A percentile compares a stretch with the other conserved stretches of the same genome.
Conservation (phyloP, 2,797 vertebrate species). For the Anableps anableps region DNA sequence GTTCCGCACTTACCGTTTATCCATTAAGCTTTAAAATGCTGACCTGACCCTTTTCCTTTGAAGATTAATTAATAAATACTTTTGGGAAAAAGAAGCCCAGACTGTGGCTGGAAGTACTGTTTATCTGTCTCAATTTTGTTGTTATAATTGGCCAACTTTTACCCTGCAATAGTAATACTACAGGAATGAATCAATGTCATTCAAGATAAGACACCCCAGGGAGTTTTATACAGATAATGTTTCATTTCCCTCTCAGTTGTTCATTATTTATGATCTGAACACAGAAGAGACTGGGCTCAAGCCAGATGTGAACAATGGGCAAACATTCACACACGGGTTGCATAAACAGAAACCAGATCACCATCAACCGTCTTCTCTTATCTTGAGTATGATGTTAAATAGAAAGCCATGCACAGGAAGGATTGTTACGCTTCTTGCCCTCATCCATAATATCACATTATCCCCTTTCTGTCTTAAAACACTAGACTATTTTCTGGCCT, state of each 20-base stretch:
- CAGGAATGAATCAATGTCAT: constrained; percentile 66
- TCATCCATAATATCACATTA: constrained; percentile 49
- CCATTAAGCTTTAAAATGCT: constrained; percentile 49
- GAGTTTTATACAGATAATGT: constrained; percentile 65
- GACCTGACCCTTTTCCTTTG: constrained; percentile 62
- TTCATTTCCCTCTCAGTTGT: constrained; percentile 64
- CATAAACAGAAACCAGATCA: constrained; percentile 63
- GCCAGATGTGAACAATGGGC: constrained; percentile 55
- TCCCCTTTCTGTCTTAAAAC: constrained; percentile 49
- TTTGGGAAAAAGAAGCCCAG: constrained; percentile 49
- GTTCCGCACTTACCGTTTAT: constrained; percentile 33
- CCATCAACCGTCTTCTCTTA: constrained; percentile 43
- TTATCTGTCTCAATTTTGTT: constrained; percentile 55
- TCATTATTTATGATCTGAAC: constrained; percentile 67
- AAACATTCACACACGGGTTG: constrained; percentile 37
- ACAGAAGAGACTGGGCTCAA: constrained; percentile 48
- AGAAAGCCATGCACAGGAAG: constrained; percentile 59
- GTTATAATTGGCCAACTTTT: constrained; percentile 58
- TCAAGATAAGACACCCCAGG: constrained; percentile 64
- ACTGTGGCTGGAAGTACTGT: constrained; percentile 50
- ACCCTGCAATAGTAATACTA: constrained; percentile 61
- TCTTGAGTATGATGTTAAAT: constrained; percentile 43
- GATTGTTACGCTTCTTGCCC: constrained; percentile 60
- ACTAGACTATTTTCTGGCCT: constrained; percentile 52
- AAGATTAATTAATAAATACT: constrained; percentile 57